Percentiles rank a stretch among this genome's conserved stretches.
Conservation (phyloP, 2,113 vertebrate genomes). For the Nycticryphes semicollaris region DNA sequence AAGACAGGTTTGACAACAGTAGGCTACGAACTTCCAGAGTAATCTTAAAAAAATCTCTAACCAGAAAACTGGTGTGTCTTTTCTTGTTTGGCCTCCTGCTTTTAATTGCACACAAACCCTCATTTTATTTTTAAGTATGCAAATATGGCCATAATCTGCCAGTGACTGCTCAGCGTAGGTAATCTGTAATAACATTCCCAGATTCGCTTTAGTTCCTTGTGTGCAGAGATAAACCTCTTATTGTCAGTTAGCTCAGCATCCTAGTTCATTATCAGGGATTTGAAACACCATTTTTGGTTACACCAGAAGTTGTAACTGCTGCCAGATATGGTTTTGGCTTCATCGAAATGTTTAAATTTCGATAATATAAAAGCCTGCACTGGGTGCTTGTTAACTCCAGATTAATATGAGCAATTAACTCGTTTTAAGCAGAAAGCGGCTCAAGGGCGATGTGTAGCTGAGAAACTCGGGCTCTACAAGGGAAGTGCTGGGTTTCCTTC, state of each 20-base stretch:
- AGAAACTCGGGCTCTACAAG: background rate
- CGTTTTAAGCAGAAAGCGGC: background rate
- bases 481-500: background rate
- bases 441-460: background rate
- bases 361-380: background rate
- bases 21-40: background rate
- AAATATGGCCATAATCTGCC: constrained; percentile 42
- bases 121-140: constrained; percentile 47
- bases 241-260: constrained; percentile 45
- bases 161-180: constrained; percentile 8
- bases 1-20: background rate
- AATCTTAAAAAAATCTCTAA: background rate
- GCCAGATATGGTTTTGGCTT: background rate
- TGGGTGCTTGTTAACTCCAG: background rate
- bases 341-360: background rate
- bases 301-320: background rate
- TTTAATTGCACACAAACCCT: background rate
- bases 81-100: background rate
- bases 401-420: background rate
- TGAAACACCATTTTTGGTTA: constrained; percentile 38
- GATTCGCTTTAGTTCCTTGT: constrained; percentile 53
- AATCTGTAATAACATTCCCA: constrained; percentile 37
- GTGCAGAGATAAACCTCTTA: constrained; percentile 60
- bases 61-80: background rate
- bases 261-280: constrained; percentile 44